phyloP scores from a whole-genome alignment of 2,888 invertebrate genomes.

The Thera obeliscata region DNA sequence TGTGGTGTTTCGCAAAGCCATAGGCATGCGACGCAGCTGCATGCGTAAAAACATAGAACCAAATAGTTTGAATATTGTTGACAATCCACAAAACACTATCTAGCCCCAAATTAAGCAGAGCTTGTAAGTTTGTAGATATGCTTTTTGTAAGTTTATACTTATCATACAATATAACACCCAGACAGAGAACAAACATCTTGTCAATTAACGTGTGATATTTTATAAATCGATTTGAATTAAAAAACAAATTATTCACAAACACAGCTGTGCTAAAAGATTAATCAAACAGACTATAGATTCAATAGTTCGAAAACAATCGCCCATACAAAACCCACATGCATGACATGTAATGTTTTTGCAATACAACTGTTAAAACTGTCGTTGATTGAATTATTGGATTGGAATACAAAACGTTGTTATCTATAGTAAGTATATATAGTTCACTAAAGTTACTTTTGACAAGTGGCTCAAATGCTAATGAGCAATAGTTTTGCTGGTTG shows the following conservation, averaged over 20 bases:
- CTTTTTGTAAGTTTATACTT: too few species aligned
- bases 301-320: conserved; percentile 24
- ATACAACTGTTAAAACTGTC: conserved; percentile 31
- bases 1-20: too few species aligned
- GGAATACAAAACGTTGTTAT: background rate
- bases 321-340: conserved; percentile 6
- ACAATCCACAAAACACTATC: too few species aligned
- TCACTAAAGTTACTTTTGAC: too few species aligned
- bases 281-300: conserved; percentile 10
- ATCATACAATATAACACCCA: too few species aligned
- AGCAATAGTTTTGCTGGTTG: too few species aligned
- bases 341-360: conserved; percentile 22
- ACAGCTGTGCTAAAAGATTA: conserved; percentile 21
- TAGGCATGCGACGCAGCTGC: too few species aligned
- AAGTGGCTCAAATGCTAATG: too few species aligned
- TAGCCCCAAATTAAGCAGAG: too few species aligned
- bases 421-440: too few species aligned
- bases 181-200: too few species aligned
- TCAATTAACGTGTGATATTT: background rate
- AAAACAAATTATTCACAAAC: conserved; percentile 14
- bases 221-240: background rate
- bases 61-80: background rate
- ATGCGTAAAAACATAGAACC: background rate
- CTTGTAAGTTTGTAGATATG: too few species aligned
- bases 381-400: conserved; percentile 27